A percentile compares a stretch with the other conserved stretches of the same genome.
Conservation (phyloP, 2,797 vertebrate species). For the Paratrypauchen microcephalus region DNA sequence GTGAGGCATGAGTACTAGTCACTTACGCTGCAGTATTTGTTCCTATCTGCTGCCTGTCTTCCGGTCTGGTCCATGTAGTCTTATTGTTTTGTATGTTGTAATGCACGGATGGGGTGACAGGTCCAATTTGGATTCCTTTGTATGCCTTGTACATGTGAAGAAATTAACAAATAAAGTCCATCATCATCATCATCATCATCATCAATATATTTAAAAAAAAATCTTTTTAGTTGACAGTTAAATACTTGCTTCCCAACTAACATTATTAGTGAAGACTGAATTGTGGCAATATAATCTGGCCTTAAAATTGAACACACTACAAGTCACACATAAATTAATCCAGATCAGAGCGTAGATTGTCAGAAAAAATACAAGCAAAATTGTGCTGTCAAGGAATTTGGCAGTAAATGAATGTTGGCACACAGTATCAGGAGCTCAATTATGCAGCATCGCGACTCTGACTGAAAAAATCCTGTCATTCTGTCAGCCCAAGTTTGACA, state of each 20-base stretch:
- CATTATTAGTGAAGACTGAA: background rate
- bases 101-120: too few species aligned
- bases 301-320: background rate
- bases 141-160: too few species aligned
- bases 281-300: background rate
- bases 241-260: background rate
- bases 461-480: constrained; percentile 43
- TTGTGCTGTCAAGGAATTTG: constrained; percentile 3
- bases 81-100: too few species aligned
- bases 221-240: background rate
- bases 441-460: constrained; percentile 19
- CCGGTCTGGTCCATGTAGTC: too few species aligned
- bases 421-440: constrained; percentile 25
- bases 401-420: constrained; percentile 27
- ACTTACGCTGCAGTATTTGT: too few species aligned
- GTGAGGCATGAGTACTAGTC: too few species aligned
- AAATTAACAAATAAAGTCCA: too few species aligned
- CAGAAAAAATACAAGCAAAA: constrained; percentile 5
- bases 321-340: background rate
- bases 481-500: constrained; percentile 41
- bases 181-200: too few species aligned
- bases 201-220: too few species aligned
- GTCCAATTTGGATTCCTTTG: too few species aligned
- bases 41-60: too few species aligned
- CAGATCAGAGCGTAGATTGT: background rate